These are phyloP conservation scores for Belonocnema kinseyi DNA, from an alignment of 1,140 invertebrate species.

Conservation along the genomic window DNA sequence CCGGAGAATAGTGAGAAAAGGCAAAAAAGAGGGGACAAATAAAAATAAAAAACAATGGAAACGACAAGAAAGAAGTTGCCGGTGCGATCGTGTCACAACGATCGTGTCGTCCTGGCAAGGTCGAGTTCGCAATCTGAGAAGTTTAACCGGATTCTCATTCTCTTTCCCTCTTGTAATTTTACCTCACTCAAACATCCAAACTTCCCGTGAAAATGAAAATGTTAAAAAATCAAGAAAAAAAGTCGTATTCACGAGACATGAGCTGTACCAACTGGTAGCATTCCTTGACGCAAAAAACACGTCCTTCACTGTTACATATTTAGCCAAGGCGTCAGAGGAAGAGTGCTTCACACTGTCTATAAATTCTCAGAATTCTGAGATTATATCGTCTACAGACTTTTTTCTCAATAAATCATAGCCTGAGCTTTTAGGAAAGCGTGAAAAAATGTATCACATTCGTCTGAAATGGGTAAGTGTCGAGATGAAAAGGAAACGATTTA, in stretches of 20 bases:
- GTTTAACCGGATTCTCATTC: conserved; percentile 23
- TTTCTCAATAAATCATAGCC: not conserved
- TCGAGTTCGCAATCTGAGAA: conserved; percentile 13
- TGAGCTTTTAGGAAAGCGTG: not conserved
- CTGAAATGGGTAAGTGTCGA: not conserved
- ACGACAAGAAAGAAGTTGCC: not conserved
- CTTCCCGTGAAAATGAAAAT: conserved; percentile 2
- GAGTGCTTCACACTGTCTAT: not conserved
- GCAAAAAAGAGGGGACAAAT: not conserved
- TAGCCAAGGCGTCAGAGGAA: conserved; percentile 3
- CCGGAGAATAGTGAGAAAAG: conserved; percentile 8
- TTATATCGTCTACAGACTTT: not conserved
- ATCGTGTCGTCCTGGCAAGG: conserved; percentile 27
- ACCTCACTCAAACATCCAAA: not conserved
- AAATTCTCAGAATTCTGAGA: not conserved
- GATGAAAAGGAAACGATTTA: not conserved
- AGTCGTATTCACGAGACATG: not conserved
- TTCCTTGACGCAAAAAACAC: conserved; percentile 2
- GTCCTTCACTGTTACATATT: conserved; percentile 7
- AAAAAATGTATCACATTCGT: not conserved
- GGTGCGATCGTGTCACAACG: no score
- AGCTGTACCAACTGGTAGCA: not conserved
- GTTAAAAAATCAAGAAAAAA: conserved; percentile 1
- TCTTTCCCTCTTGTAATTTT: not conserved
- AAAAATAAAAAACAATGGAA: not conserved